A percentile compares a stretch with the other conserved stretches of the same genome.
Evolutionary conservation across 92 coral and sea anemone species (phyloP).

Genomic region (Galaxea fascicularis): DNA sequence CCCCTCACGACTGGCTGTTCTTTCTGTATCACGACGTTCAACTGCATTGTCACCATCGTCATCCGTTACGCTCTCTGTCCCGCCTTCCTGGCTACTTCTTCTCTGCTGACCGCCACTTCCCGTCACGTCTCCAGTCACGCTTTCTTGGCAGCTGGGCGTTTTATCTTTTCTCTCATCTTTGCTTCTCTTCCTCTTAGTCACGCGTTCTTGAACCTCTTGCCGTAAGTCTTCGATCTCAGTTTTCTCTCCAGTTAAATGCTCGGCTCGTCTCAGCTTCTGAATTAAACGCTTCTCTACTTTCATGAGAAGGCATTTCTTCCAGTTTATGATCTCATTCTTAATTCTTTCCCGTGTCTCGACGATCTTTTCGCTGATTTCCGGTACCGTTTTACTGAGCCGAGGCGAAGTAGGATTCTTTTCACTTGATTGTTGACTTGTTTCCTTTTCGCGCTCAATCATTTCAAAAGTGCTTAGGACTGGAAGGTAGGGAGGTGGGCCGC

Average conservation of each 20-base stretch:
- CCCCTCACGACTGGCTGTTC: not conserved
- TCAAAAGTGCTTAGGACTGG: slow-evolving; percentile 9
- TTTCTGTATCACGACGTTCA: not conserved
- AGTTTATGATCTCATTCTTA: slow-evolving; percentile 31
- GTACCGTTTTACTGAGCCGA: slow-evolving; percentile 20
- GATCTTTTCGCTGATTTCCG: slow-evolving; percentile 41
- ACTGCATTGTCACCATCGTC: not conserved
- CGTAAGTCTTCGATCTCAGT: slow-evolving; percentile 36
- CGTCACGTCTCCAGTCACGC: not conserved
- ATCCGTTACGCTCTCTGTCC: slow-evolving; percentile 3
- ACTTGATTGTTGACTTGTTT: not conserved
- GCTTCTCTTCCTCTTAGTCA: slow-evolving; percentile 2
- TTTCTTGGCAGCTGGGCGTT: not conserved
- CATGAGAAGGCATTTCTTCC: slow-evolving; percentile 42
- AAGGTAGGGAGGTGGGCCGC: slow-evolving; percentile 33
- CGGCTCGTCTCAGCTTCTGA: slow-evolving; percentile 29
- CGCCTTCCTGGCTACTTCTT: not conserved
- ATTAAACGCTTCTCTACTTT: slow-evolving; percentile 25
- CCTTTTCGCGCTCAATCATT: not conserved
- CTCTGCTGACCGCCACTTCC: not conserved
- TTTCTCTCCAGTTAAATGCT: slow-evolving; percentile 32
- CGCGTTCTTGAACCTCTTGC: not conserved
- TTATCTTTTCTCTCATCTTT: not conserved
- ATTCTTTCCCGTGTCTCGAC: slow-evolving; percentile 41
- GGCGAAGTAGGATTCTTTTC: slow-evolving; percentile 15